A percentile compares a stretch with the other conserved stretches of the same genome.
These are phyloP conservation scores for Bufo bufo DNA, from an alignment of 2,113 vertebrate genomes.

Conservation along the genomic window DNA sequence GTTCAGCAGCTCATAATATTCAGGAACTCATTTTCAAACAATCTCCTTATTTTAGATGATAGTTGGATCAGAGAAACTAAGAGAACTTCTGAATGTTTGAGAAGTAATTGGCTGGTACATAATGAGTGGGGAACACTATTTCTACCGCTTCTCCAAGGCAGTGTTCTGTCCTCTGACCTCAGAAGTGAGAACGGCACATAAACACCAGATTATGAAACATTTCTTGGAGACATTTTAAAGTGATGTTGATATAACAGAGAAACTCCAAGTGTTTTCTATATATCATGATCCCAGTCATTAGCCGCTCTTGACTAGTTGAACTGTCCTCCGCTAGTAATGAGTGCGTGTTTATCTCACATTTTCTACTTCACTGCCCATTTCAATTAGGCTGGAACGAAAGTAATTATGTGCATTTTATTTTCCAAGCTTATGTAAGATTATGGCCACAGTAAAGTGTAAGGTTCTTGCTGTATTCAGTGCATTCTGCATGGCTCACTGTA, in stretches of 20 bases:
- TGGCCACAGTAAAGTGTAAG: background rate
- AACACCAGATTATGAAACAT: slow-evolving; percentile 15
- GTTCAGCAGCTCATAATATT: background rate
- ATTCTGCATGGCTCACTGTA: slow-evolving; percentile 8
- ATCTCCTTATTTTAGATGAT: slow-evolving; percentile 9
- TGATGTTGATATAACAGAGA: slow-evolving; percentile 10
- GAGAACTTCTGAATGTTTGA: slow-evolving; percentile 33
- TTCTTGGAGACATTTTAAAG: slow-evolving; percentile 1
- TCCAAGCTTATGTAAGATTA: slow-evolving; percentile 23
- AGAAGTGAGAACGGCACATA: background rate
- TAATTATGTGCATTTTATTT: slow-evolving; percentile 39
- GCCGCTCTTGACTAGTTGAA: slow-evolving; percentile 49
- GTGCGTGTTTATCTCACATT: slow-evolving; percentile 48
- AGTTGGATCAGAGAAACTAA: slow-evolving; percentile 30
- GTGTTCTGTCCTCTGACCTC: slow-evolving; percentile 28
- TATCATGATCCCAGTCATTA: slow-evolving; percentile 37
- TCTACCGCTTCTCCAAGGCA: background rate
- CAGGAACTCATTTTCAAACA: slow-evolving; percentile 21
- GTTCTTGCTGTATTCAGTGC: background rate
- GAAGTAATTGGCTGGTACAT: slow-evolving; percentile 35
- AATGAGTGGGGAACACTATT: background rate
- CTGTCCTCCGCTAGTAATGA: slow-evolving; percentile 42
- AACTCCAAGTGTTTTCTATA: background rate
- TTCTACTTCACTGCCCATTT: slow-evolving; percentile 51
- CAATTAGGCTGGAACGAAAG: slow-evolving; percentile 41